Evolutionary conservation across 2,888 invertebrate species (phyloP).

Genomic region (Coleophora deauratella): DNA sequence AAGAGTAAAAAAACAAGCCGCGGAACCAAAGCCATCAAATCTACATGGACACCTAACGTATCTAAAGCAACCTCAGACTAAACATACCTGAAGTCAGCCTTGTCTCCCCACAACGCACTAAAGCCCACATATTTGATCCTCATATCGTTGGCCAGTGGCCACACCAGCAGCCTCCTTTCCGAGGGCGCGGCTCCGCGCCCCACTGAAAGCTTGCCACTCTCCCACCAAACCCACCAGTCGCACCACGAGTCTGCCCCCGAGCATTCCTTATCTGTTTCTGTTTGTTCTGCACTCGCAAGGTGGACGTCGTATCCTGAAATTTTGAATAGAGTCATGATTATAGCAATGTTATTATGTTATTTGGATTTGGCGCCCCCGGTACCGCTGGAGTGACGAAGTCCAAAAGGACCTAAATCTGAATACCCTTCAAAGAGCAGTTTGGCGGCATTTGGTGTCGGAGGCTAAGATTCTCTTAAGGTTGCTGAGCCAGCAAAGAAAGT

Average conservation of each 20-base stretch:
- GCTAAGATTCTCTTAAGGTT: no score
- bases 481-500: no score
- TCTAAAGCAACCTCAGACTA: no score
- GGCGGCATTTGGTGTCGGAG: no score
- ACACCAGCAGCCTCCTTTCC: constrained; percentile 72
- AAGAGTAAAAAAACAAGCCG: no score
- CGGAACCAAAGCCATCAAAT: no score
- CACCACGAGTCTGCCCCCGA: constrained; percentile 64
- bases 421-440: no score
- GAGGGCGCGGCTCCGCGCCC: constrained; percentile 74
- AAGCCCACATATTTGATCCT: constrained; percentile 77
- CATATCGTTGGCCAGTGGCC: constrained; percentile 75
- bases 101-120: constrained; percentile 76
- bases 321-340: not conserved
- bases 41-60: no score
- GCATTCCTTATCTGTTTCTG: constrained; percentile 70
- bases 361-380: no score
- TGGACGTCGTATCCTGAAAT: constrained; percentile 77
- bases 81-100: constrained; percentile 76
- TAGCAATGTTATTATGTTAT: no score
- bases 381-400: no score
- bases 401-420: no score
- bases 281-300: constrained; percentile 72
- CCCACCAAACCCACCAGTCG: constrained; percentile 82
- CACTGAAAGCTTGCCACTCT: constrained; percentile 71